Evolutionary conservation across 2,797 vertebrate species (phyloP).

Genomic region (Protonibea diacanthus): DNA sequence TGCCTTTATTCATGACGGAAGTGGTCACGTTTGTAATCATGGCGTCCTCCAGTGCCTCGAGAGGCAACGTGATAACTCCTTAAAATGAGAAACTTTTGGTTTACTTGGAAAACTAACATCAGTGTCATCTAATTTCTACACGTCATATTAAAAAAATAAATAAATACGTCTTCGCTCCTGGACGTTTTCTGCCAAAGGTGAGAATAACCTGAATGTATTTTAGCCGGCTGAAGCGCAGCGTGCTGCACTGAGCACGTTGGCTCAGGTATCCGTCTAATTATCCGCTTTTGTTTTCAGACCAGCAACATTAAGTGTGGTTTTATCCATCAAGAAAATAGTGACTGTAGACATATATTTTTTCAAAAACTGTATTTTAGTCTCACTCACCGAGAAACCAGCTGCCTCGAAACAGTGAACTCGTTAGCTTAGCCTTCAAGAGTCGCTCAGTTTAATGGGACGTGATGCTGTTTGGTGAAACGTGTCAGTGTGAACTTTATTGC

Average conservation of each 20-base stretch:
- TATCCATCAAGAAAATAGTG: accelerated
- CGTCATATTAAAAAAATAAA: background rate
- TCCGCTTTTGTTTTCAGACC: background rate
- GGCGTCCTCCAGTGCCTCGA: slow-evolving; percentile 65
- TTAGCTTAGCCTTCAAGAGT: background rate
- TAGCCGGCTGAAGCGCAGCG: slow-evolving; percentile 16
- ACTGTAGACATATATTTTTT: background rate
- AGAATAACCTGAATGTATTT: slow-evolving; percentile 18
- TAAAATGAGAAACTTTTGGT: slow-evolving; percentile 64
- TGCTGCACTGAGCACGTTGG: slow-evolving; percentile 67
- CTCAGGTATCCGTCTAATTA: background rate
- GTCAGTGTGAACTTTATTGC: background rate
- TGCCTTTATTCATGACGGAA: slow-evolving; percentile 49
- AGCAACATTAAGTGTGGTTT: too few species aligned
- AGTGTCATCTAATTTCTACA: background rate
- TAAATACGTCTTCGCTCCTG: background rate
- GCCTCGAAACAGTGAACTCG: background rate
- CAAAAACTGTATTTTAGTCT: background rate
- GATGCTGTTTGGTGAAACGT: background rate
- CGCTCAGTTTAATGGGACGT: background rate
- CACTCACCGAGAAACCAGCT: accelerated
- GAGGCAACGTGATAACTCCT: slow-evolving; percentile 75
- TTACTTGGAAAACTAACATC: background rate
- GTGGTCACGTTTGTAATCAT: slow-evolving; percentile 55
- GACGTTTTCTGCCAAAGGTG: slow-evolving; percentile 46